These are phyloP conservation scores for Pachydiplax longipennis DNA, from an alignment of 2,888 invertebrate species.

Conservation along the genomic window DNA sequence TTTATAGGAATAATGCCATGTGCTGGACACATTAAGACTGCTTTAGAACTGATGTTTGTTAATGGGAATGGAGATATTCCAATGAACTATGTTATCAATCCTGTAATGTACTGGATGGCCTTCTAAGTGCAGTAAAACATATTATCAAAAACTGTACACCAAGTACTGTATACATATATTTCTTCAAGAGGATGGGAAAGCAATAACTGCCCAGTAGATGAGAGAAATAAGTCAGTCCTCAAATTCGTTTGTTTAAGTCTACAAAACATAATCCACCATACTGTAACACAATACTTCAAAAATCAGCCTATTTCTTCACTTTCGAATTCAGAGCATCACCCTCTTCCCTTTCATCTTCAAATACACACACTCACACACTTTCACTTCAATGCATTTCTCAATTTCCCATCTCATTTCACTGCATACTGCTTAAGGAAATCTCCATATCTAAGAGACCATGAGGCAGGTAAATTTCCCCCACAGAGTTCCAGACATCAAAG, in stretches of 20 bases:
- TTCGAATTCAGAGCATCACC: background rate
- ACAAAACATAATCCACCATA: background rate
- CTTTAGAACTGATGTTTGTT: slow-evolving; percentile 14
- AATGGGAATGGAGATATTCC: slow-evolving; percentile 18
- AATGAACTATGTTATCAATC: slow-evolving; percentile 23
- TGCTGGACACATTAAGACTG: slow-evolving; percentile 12
- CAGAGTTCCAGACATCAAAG: background rate
- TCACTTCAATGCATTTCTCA: background rate
- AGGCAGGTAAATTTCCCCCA: background rate
- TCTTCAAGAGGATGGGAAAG: slow-evolving; percentile 2
- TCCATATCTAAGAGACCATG: background rate
- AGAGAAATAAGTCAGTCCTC: background rate
- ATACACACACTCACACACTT: background rate
- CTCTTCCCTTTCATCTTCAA: background rate
- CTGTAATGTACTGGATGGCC: slow-evolving; percentile 36
- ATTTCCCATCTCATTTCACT: slow-evolving; percentile 9
- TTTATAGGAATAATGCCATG: slow-evolving; percentile 27
- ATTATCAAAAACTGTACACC: slow-evolving; percentile 41
- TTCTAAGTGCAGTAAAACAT: slow-evolving; percentile 45
- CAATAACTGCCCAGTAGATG: slow-evolving; percentile 2
- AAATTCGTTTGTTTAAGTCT: slow-evolving; percentile 5
- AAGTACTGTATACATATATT: slow-evolving; percentile 37
- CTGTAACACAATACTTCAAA: background rate
- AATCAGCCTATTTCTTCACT: slow-evolving; percentile 33
- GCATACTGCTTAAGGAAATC: slow-evolving; percentile 7